These are phyloP conservation scores for Arvicanthis niloticus DNA, from an alignment of 2,113 vertebrate species.

Conservation along the genomic window DNA sequence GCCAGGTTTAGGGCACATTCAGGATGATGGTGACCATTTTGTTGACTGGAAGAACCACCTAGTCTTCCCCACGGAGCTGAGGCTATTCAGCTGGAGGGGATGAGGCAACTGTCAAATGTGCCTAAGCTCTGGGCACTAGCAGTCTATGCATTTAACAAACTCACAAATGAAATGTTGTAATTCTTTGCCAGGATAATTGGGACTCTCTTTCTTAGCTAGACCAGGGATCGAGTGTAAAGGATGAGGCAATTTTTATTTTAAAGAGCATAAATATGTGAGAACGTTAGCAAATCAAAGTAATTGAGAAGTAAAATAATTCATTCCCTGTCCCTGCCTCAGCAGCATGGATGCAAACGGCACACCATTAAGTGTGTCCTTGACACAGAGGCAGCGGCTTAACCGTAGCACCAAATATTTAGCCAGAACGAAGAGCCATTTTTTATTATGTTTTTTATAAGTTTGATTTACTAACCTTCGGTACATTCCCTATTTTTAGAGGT, in stretches of 20 bases:
- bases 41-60: constrained; percentile 76
- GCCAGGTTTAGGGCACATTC: neutral
- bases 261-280: constrained; percentile 72
- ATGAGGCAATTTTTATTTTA: constrained; percentile 51
- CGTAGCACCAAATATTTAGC: constrained; percentile 66
- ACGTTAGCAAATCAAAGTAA: constrained; percentile 81
- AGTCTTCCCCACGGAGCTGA: constrained; percentile 70
- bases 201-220: constrained; percentile 63
- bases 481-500: constrained; percentile 75
- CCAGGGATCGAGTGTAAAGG: constrained; percentile 30
- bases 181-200: constrained; percentile 64
- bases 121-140: constrained; percentile 49
- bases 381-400: constrained; percentile 75
- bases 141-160: neutral
- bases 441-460: constrained; percentile 57
- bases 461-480: constrained; percentile 74
- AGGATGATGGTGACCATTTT: constrained; percentile 69
- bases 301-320: constrained; percentile 60
- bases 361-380: constrained; percentile 75
- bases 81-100: constrained; percentile 68
- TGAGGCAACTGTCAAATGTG: constrained; percentile 62
- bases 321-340: constrained; percentile 56
- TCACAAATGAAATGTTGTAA: constrained; percentile 39
- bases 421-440: constrained; percentile 70
- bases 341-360: constrained; percentile 76